Evolutionary conservation across 1,140 invertebrate genomes (phyloP).

Genomic region (Saccostrea glomerata): DNA sequence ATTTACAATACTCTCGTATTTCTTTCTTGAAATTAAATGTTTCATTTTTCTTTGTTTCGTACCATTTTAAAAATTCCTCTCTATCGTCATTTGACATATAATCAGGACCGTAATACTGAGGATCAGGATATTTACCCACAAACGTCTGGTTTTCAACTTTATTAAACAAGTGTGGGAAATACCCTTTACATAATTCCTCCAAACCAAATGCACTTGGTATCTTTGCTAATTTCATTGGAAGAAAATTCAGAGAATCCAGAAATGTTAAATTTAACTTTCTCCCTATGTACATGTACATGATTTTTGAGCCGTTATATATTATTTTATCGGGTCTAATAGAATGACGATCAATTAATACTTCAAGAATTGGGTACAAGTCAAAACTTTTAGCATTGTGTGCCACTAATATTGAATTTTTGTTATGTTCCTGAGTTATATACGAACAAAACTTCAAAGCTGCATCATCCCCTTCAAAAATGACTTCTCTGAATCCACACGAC

Average conservation of each 20-base stretch:
- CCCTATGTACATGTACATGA: not conserved
- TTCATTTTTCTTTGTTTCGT: slow-evolving; percentile 15
- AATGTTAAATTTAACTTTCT: slow-evolving; percentile 41
- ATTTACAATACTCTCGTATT: slow-evolving; percentile 43
- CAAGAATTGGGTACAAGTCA: slow-evolving; percentile 39
- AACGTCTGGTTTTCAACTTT: slow-evolving; percentile 47
- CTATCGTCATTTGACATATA: slow-evolving; percentile 41
- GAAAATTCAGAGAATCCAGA: slow-evolving; percentile 45
- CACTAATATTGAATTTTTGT: slow-evolving; percentile 23
- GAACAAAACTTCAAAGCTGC: slow-evolving; percentile 22
- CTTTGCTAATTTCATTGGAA: slow-evolving; percentile 43
- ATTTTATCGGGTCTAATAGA: slow-evolving; percentile 39
- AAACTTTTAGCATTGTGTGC: slow-evolving; percentile 40
- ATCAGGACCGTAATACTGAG: slow-evolving; percentile 35
- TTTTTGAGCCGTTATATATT: slow-evolving; percentile 46
- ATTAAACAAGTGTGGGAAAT: slow-evolving; percentile 54
- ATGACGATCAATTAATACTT: slow-evolving; percentile 29
- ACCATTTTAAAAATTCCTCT: slow-evolving; percentile 38
- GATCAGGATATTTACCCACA: slow-evolving; percentile 42
- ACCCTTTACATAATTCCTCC: slow-evolving; percentile 45
- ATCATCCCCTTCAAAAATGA: slow-evolving; percentile 35
- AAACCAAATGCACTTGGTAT: slow-evolving; percentile 47
- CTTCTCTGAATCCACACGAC: slow-evolving; percentile 39
- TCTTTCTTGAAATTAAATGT: slow-evolving; percentile 36
- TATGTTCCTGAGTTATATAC: not conserved